Percentiles rank a stretch among this genome's conserved stretches.
Conservation (phyloP, 2,888 invertebrate genomes). For the Synergus laeviventris region DNA sequence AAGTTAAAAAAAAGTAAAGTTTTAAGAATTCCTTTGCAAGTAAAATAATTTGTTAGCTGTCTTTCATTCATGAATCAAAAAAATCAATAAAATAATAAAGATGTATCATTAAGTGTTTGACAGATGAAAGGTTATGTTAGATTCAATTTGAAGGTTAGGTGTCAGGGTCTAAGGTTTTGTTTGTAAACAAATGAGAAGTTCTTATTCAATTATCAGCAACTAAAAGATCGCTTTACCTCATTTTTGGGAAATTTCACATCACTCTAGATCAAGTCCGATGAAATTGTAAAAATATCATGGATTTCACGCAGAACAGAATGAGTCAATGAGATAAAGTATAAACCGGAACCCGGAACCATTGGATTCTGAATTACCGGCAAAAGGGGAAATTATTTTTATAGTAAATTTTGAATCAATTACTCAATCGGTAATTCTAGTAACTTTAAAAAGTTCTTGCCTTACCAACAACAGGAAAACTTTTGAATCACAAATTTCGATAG, state of each 20-base stretch:
- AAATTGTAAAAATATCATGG: constrained; percentile 14
- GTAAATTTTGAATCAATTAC: constrained; percentile 43
- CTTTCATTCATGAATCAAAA: constrained; percentile 4
- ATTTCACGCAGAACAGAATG: constrained; percentile 37
- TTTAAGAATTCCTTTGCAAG: neutral
- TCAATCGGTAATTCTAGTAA: neutral
- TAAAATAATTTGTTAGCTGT: neutral
- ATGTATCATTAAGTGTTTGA: constrained; percentile 13
- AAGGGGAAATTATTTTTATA: constrained; percentile 34
- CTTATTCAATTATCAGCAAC: constrained; percentile 19
- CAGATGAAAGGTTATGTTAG: constrained; percentile 52
- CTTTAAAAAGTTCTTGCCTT: neutral
- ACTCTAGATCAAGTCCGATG: neutral
- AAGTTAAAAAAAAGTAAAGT: neutral
- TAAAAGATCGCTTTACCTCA: constrained; percentile 60
- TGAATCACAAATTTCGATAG: too few relatives aligned
- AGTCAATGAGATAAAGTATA: too few relatives aligned
- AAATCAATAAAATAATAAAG: neutral
- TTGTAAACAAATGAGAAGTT: constrained; percentile 61
- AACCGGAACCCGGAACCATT: constrained; percentile 43
- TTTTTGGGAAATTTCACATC: constrained; percentile 53
- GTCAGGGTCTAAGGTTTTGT: constrained; percentile 46
- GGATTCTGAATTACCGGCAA: constrained; percentile 40
- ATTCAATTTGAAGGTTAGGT: constrained; percentile 59
- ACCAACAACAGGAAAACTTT: neutral